Conservation (phyloP, 2,888 invertebrate species). For the Drosophila rellima region DNA sequence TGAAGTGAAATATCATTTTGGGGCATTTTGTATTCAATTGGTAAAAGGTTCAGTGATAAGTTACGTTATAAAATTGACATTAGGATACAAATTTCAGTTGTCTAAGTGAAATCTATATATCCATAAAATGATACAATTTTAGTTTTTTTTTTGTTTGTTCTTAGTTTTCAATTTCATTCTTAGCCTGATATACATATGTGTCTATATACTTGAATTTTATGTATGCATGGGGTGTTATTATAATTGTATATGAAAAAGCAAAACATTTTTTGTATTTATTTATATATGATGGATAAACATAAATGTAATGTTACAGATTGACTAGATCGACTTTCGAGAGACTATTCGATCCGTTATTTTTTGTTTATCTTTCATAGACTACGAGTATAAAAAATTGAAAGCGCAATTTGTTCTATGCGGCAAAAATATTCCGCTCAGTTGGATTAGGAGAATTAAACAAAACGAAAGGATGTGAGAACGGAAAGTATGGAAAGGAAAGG, state of each 20-base stretch:
- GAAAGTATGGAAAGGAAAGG: slow-evolving; percentile 1
- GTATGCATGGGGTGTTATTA: slow-evolving; percentile 12
- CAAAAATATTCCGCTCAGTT: slow-evolving; percentile 23
- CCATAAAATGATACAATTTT: slow-evolving; percentile 47
- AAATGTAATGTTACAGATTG: slow-evolving; percentile 17
- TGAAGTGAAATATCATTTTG: slow-evolving; percentile 64
- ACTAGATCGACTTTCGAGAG: slow-evolving; percentile 45
- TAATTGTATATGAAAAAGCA: slow-evolving; percentile 27
- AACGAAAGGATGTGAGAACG: not conserved
- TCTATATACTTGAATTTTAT: slow-evolving; percentile 21
- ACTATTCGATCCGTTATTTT: slow-evolving; percentile 40
- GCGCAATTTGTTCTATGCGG: slow-evolving; percentile 49
- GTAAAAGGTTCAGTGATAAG: slow-evolving; percentile 50
- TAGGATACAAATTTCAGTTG: slow-evolving; percentile 50
- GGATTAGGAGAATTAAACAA: not conserved
- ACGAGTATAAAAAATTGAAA: slow-evolving; percentile 23
- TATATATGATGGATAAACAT: slow-evolving; percentile 15
- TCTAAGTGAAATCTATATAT: slow-evolving; percentile 35
- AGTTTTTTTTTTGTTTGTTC: slow-evolving; percentile 13
- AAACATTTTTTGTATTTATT: slow-evolving; percentile 12
- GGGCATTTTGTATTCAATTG: slow-evolving; percentile 40
- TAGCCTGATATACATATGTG: slow-evolving; percentile 58
- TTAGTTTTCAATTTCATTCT: slow-evolving; percentile 47
- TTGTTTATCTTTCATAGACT: slow-evolving; percentile 3
- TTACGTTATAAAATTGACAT: slow-evolving; percentile 61